Percentiles rank a stretch among this genome's conserved stretches.
These are phyloP conservation scores for Nanorana parkeri DNA, from an alignment of 2,113 vertebrate species.

Conservation along the genomic window DNA sequence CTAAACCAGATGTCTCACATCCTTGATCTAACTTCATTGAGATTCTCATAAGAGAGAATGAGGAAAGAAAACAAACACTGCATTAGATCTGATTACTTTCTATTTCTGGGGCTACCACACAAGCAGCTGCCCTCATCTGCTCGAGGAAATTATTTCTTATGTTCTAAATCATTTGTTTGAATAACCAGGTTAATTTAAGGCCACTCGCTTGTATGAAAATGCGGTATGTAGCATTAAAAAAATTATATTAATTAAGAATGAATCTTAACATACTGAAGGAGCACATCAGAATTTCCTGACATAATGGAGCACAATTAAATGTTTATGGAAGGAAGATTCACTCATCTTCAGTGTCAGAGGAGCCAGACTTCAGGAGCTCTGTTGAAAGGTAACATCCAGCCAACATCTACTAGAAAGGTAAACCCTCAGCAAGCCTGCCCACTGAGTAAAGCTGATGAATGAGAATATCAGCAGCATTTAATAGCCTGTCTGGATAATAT, in stretches of 20 bases:
- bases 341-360: constrained; percentile 15
- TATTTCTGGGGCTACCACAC: constrained; percentile 48
- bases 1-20: constrained; percentile 32
- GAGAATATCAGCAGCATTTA: neutral
- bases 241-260: no score
- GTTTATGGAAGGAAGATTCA: constrained; percentile 9
- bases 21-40: constrained; percentile 29
- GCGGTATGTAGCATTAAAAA: no score
- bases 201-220: neutral
- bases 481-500: neutral
- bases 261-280: neutral
- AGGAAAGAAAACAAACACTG: constrained; percentile 49
- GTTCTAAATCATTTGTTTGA: constrained; percentile 21
- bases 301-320: neutral
- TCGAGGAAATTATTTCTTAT: constrained; percentile 43
- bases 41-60: constrained; percentile 34
- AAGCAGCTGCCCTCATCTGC: constrained; percentile 11
- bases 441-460: constrained; percentile 23
- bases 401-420: neutral
- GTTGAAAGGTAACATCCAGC: constrained; percentile 1
- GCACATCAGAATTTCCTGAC: neutral
- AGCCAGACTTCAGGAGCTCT: neutral
- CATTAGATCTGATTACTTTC: constrained; percentile 48
- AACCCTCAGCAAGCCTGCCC: neutral
- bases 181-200: constrained; percentile 15